Conservation (phyloP, 2,888 invertebrate species). For the Drosophila hawaiiensis region DNA sequence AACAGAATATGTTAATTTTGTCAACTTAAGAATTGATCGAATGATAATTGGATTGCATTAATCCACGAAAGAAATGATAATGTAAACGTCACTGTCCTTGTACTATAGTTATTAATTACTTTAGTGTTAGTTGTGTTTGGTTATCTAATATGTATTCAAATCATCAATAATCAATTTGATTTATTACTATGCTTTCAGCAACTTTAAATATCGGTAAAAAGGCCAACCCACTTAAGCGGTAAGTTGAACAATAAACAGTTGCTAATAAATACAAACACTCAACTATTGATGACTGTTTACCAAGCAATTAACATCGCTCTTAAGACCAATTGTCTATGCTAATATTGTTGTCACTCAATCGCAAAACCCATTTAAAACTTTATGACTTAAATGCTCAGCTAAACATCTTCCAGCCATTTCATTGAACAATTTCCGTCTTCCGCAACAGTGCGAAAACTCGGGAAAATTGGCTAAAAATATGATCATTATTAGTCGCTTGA, state of each 20-base stretch:
- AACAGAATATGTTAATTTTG: neutral
- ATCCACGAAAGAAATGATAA: neutral
- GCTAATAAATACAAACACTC: slow-evolving; percentile 19
- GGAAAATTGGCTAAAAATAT: slow-evolving; percentile 7
- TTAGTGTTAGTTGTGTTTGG: neutral
- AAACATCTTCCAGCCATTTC: neutral
- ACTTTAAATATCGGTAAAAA: neutral
- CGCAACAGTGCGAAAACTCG: slow-evolving; percentile 26
- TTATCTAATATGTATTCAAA: neutral
- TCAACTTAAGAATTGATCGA: neutral
- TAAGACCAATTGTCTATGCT: slow-evolving; percentile 19
- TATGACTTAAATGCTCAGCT: neutral
- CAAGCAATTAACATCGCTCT: slow-evolving; percentile 49
- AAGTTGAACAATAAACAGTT: slow-evolving; percentile 33
- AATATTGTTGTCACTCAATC: slow-evolving; percentile 21
- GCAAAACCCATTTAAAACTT: slow-evolving; percentile 13
- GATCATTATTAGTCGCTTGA: neutral
- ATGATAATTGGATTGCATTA: neutral
- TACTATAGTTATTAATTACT: neutral
- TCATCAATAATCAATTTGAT: slow-evolving; percentile 1
- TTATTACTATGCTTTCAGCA: slow-evolving; percentile 28
- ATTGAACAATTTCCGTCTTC: slow-evolving; percentile 27
- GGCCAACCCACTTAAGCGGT: slow-evolving; percentile 45
- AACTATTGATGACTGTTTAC: slow-evolving; percentile 33
- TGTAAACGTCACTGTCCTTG: neutral